Percentiles rank a stretch among this genome's conserved stretches.
Evolutionary conservation across 2,797 vertebrate genomes (phyloP).

Genomic region (Crax fasciolata): DNA sequence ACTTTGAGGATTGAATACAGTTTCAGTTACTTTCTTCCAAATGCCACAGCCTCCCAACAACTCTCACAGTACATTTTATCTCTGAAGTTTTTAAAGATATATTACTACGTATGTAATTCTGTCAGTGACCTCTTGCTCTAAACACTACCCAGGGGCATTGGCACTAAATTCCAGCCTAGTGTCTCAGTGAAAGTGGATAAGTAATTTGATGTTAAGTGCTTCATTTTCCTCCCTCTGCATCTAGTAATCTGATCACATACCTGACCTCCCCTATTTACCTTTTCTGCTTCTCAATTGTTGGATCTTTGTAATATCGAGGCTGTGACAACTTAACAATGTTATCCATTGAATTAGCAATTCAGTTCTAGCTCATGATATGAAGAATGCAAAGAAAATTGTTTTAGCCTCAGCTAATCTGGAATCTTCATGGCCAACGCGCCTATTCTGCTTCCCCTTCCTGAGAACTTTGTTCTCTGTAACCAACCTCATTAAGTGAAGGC

Average conservation of each 20-base stretch:
- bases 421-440: not conserved
- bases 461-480: not conserved
- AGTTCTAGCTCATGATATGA: not conserved
- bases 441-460: not conserved
- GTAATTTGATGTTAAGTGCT: not conserved
- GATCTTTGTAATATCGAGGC: not conserved
- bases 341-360: not conserved
- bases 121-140: not conserved
- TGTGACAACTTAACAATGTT: not conserved
- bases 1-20: not conserved
- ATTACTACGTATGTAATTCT: accelerated
- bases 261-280: not conserved
- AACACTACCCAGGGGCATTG: not conserved
- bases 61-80: not conserved
- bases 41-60: not conserved
- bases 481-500: not conserved
- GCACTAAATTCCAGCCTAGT: not conserved
- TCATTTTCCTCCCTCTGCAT: not conserved
- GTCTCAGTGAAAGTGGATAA: not conserved
- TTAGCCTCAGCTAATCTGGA: conserved; percentile 2
- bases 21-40: not conserved
- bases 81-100: not conserved
- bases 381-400: conserved; percentile 5
- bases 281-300: not conserved
- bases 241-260: not conserved